Evolutionary conservation across 1,140 invertebrate genomes (phyloP), one percentile per base, ranked within the genome.

Genomic region (Drosophila oshimai): DNA sequence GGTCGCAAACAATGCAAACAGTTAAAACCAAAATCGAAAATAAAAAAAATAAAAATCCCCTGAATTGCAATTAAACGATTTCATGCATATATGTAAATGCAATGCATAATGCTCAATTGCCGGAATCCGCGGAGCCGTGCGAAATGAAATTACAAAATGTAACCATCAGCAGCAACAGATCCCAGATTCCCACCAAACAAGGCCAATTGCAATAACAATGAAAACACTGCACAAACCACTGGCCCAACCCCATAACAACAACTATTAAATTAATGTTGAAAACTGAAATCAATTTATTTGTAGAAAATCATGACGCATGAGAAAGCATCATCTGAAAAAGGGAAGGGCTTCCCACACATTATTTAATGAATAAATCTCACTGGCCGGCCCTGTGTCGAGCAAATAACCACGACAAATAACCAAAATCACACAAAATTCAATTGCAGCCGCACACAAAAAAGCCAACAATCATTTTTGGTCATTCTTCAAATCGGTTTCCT

Each of bases 281-380:
- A 64, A 73, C 70, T 54, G 70, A 73, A 73, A 73, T 73, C 70
- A 73, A 73, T 73, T 73, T 73, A 73, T 73, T 73, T 72, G 69
- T 73, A 64, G 70, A 73, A 73, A 73, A 73, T 73, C 54, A 73
- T 62, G 70, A 54, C 29, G 69, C 46, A 62, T 42, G 45, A 60
- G 53, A 37, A 29, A 49, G 24, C 22, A 47, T 12, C 1, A 17
- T 4, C 7, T 18, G 6, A 17, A 13, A 10, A 60, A 45, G 13
- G 6, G 33, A 2, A 18, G 18, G 10, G 18, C 17, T 13, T 17
- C 10, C 26, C 29, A 18, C 64, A 49, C 36, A 73, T 73, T 72
- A 51, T 73, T 73, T 73, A 53, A 73, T 73, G 42, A 73, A 73
- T 73, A 73, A 71, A 73, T 73, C 70, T 72, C 45, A 44, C 46